These are phyloP conservation scores for Drosophila stalkeri DNA, from an alignment of 2,888 invertebrate species.

Conservation along the genomic window DNA sequence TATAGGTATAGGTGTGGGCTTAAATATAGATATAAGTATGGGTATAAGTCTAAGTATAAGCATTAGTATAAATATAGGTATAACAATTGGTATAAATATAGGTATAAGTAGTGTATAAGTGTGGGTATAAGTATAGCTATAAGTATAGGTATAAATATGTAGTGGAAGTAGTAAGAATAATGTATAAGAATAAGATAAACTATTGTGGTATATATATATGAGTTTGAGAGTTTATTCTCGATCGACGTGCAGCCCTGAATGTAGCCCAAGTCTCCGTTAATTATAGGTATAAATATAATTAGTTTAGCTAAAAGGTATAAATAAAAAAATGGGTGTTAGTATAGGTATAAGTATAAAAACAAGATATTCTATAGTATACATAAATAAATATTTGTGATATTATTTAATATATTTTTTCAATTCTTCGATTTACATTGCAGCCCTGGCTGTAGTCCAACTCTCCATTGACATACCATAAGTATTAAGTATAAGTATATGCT, in stretches of 20 bases:
- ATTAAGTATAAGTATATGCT: slow-evolving; percentile 7
- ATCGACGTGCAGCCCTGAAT: too few relatives aligned
- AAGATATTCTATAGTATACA: too few relatives aligned
- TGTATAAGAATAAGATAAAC: not conserved
- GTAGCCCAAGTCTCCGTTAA: too few relatives aligned
- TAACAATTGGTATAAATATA: not conserved
- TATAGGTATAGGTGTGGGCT: not conserved
- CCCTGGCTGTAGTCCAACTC: slow-evolving; percentile 38
- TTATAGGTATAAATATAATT: not conserved
- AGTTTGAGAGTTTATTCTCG: too few relatives aligned
- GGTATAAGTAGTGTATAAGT: not conserved
- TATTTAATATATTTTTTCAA: not conserved
- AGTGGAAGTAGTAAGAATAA: not conserved
- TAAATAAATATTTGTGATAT: too few relatives aligned
- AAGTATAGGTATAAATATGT: slow-evolving; percentile 4
- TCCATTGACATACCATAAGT: slow-evolving; percentile 16
- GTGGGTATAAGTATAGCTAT: slow-evolving; percentile 1
- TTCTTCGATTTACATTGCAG: slow-evolving; percentile 2
- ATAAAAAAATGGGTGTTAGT: not conserved
- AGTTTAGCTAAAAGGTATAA: not conserved
- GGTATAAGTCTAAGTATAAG: not conserved
- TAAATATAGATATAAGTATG: not conserved
- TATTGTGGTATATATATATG: too few relatives aligned
- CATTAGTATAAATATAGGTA: not conserved
- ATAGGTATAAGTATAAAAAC: too few relatives aligned